Evolutionary conservation across 92 coral and sea anemone species (phyloP).

Genomic region (Porites lobata): DNA sequence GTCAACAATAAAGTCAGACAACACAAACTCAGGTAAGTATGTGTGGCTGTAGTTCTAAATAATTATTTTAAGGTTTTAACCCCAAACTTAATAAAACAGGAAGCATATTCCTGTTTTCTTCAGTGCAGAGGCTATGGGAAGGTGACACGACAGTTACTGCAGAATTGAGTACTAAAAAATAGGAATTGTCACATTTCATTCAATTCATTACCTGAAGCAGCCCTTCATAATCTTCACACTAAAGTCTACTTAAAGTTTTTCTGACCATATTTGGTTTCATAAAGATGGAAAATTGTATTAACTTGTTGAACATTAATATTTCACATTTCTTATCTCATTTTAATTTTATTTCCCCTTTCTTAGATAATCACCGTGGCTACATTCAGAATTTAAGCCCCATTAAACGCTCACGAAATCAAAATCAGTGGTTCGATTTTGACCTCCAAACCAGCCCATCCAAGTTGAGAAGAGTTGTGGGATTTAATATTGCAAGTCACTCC

Average conservation of each 20-base stretch:
- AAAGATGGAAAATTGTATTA: too few relatives aligned
- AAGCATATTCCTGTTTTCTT: slow-evolving; percentile 28
- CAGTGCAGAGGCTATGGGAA: background rate
- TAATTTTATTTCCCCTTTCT: too few relatives aligned
- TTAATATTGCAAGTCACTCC: slow-evolving; percentile 59
- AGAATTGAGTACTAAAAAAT: too few relatives aligned
- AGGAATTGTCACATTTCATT: too few relatives aligned
- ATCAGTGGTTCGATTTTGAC: slow-evolving; percentile 51
- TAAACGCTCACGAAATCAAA: slow-evolving; percentile 64
- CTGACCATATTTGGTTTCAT: too few relatives aligned
- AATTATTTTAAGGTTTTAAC: background rate
- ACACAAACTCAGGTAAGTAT: slow-evolving; percentile 28
- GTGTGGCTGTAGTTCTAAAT: slow-evolving; percentile 9
- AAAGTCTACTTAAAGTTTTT: too few relatives aligned
- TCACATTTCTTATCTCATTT: too few relatives aligned
- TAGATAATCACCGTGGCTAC: slow-evolving; percentile 67
- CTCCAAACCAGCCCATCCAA: too few relatives aligned
- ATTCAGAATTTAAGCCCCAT: slow-evolving; percentile 49
- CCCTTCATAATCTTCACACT: too few relatives aligned
- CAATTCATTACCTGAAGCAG: too few relatives aligned
- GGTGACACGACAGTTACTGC: background rate
- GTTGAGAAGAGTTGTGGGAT: slow-evolving; percentile 58
- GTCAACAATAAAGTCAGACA: background rate
- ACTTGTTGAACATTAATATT: too few relatives aligned
- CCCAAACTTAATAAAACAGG: slow-evolving; percentile 8